Conservation (phyloP, 2,113 vertebrate genomes). For the Odocoileus virginianus region DNA sequence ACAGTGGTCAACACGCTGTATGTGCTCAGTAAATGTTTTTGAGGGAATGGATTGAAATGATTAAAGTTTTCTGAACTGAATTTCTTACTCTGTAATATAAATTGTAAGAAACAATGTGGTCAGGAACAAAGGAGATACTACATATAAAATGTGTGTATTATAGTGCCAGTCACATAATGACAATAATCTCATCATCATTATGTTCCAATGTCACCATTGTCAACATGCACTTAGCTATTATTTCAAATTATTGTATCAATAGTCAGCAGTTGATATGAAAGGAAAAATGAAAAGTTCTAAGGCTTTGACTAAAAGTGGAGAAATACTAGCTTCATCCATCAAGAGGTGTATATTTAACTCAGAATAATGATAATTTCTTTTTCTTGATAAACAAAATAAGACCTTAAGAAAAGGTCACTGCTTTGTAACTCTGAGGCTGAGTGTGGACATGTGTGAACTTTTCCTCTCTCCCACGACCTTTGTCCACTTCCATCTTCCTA, state of each 20-base stretch:
- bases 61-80: background rate
- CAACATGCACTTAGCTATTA: conserved; percentile 48
- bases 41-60: background rate
- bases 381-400: background rate
- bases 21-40: background rate
- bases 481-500: background rate
- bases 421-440: background rate
- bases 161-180: background rate
- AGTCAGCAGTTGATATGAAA: background rate
- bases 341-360: background rate
- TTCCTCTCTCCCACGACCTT: background rate
- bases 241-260: conserved; percentile 48
- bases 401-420: background rate
- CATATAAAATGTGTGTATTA: background rate
- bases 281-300: background rate
- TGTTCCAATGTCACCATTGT: conserved; percentile 73
- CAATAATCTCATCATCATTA: conserved; percentile 53
- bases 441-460: background rate
- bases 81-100: background rate
- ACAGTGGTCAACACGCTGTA: background rate
- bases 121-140: background rate
- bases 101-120: background rate
- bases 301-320: background rate
- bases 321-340: background rate
- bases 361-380: background rate